Conservation (phyloP, 2,888 invertebrate species). For the Crepidodera aurea region DNA sequence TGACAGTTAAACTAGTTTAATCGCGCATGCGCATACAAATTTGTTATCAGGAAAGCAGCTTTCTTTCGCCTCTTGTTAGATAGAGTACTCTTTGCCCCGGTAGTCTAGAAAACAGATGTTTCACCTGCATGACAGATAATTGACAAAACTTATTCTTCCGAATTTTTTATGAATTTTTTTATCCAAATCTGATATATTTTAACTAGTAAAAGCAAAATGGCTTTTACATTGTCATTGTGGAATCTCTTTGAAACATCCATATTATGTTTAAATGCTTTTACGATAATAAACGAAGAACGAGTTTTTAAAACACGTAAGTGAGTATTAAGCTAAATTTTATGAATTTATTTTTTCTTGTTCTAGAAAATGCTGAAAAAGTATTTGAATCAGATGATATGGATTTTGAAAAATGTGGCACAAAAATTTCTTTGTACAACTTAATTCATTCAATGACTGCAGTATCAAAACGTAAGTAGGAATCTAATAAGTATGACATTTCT, state of each 20-base stretch:
- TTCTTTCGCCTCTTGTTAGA: no score
- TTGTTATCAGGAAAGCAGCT: no score
- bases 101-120: no score
- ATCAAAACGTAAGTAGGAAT: conserved; percentile 80
- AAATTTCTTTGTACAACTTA: conserved; percentile 87
- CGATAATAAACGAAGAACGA: conserved; percentile 92
- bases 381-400: conserved; percentile 20
- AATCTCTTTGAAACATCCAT: conserved; percentile 90
- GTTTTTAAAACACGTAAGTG: conserved; percentile 74
- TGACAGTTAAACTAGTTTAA: no score
- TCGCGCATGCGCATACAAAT: no score
- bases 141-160: neutral
- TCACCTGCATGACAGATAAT: neutral
- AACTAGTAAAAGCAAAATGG: conserved; percentile 64
- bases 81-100: no score
- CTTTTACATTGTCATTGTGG: conserved; percentile 81
- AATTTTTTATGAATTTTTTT: no score
- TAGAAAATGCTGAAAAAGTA: conserved; percentile 22
- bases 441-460: conserved; percentile 94
- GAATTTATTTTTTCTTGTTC: no score
- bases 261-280: conserved; percentile 91
- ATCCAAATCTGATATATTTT: conserved; percentile 14
- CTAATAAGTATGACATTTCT: no score
- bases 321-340: no score
- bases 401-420: conserved; percentile 60